These are phyloP conservation scores for Zhuqinia jingwanae DNA, from an alignment of 2,888 invertebrate genomes.

Conservation along the genomic window DNA sequence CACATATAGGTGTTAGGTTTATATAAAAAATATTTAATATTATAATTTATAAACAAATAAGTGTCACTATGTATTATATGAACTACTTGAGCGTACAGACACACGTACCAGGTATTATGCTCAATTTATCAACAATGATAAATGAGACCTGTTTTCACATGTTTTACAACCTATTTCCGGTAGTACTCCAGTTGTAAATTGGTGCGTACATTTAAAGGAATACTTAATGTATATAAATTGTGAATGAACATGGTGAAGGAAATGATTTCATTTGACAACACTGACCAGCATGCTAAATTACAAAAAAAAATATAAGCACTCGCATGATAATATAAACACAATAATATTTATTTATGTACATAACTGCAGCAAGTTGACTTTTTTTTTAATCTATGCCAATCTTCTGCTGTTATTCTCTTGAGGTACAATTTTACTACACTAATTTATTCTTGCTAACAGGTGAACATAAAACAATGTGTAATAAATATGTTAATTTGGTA, in stretches of 20 bases:
- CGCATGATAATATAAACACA: too few relatives aligned
- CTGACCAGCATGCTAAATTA: slow-evolving; percentile 27
- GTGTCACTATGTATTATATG: too few relatives aligned
- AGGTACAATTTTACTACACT: too few relatives aligned
- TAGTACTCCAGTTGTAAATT: slow-evolving; percentile 53
- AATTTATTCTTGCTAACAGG: too few relatives aligned
- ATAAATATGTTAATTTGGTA: too few relatives aligned
- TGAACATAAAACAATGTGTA: too few relatives aligned
- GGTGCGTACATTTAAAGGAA: neutral
- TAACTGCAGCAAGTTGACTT: neutral
- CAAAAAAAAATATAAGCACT: neutral
- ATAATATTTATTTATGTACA: too few relatives aligned
- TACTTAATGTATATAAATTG: neutral
- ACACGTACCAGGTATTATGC: slow-evolving; percentile 11
- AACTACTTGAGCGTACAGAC: too few relatives aligned
- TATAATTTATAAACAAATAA: too few relatives aligned
- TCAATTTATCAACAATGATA: slow-evolving; percentile 4
- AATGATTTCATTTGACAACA: slow-evolving; percentile 33
- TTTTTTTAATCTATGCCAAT: neutral
- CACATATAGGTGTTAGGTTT: too few relatives aligned
- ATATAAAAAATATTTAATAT: neutral
- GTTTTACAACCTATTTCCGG: slow-evolving; percentile 55
- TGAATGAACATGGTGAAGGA: slow-evolving; percentile 8
- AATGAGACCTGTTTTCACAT: slow-evolving; percentile 30
- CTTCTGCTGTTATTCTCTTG: too few relatives aligned